Evolutionary conservation across 2,113 vertebrate species (phyloP), one percentile per base, ranked within the genome.

Genomic region (Forbesichthys agassizii): DNA sequence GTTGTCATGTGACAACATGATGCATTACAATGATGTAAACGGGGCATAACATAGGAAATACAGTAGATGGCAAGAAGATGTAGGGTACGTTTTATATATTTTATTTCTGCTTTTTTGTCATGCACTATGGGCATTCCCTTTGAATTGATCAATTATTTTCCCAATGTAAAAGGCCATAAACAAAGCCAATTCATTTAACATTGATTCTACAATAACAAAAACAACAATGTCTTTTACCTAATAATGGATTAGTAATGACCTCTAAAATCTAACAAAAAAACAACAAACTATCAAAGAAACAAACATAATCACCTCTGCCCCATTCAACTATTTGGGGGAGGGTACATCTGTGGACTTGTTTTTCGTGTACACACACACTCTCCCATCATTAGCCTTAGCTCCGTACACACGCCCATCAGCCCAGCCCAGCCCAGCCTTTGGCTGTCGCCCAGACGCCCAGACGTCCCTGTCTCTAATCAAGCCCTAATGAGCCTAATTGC

Each of bases 401-500:
- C 14, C 12, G 6, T 42, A 16, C 54, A 48, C 56, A 48, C 56
- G 56, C 20, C 18, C 27, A 14, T 2, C 46, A 18, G 14, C 12
- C 60, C 14, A n/a, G 14, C 12, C 60, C 14, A n/a, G 42, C 18
- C 13, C 14, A 46, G 9, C 33, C 63, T 64, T 14, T 46, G 33
- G 48, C 51, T 74, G 67, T 74, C 53, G 33, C 59, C 74, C 74
- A 27, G 80, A 79, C 90, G 88, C 90, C 66, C 62, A 85, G 91
- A 91, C 91, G 81, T 84, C 60, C 56, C 83, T 82, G 53, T 88
- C 87, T 80, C 87, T 92, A 93, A 93, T 93, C 92, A 93, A 90
- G 88, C 82, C 89, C 88, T 93, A 93, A 94, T 93, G 91, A 91
- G 90, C 85, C 81, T 94, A 93, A 94, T 93, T 93, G 90, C 88